Conservation (phyloP, 1,140 invertebrate species). For the Drosophila jambulina region DNA sequence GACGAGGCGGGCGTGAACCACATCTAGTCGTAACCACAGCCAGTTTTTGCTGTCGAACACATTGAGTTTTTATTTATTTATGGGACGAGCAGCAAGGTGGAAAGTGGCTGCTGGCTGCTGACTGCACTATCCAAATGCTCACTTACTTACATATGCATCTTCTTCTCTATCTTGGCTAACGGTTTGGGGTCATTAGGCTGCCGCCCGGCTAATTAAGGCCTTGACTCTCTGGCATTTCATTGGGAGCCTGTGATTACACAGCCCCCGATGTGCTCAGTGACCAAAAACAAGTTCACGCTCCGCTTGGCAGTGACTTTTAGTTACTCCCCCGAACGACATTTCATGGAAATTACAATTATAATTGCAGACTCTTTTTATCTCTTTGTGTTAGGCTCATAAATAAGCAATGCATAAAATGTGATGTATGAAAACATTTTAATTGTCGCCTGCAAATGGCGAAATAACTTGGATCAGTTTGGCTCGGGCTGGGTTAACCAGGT, state of each 20-base stretch:
- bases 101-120: conserved; percentile 58
- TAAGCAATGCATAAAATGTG: conserved; percentile 46
- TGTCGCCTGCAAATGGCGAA: conserved; percentile 65
- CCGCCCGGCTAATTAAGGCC: conserved; percentile 40
- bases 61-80: conserved; percentile 75
- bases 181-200: conserved; percentile 56
- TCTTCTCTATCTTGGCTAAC: conserved; percentile 43
- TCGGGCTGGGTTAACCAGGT: conserved; percentile 34
- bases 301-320: conserved; percentile 34
- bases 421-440: conserved; percentile 72
- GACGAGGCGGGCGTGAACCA: conserved; percentile 40
- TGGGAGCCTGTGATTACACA: conserved; percentile 33
- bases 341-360: conserved; percentile 63
- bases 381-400: conserved; percentile 32
- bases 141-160: conserved; percentile 20
- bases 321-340: conserved; percentile 43
- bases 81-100: conserved; percentile 62
- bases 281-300: conserved; percentile 75
- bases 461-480: conserved; percentile 44
- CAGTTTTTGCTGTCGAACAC: conserved; percentile 63
- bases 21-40: conserved; percentile 45
- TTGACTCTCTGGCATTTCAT: conserved; percentile 51
- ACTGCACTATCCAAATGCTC: conserved; percentile 7
- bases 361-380: conserved; percentile 44
- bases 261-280: conserved; percentile 51